Percentiles rank a stretch among this genome's conserved stretches.
phyloP scores from a whole-genome alignment of 2,888 invertebrate species.

The Cyclophora punctaria region DNA sequence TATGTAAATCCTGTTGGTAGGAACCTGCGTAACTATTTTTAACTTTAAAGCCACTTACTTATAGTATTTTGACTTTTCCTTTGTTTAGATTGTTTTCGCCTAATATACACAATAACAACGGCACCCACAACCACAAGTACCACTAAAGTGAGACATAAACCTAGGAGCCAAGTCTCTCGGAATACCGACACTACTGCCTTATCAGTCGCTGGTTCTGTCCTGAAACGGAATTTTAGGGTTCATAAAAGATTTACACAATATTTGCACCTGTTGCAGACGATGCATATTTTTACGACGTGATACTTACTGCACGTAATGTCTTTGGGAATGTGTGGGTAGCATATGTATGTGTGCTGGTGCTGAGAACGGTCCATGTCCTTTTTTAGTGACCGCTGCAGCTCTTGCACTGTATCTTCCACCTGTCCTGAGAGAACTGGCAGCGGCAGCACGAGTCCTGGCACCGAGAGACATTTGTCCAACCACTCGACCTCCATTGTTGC shows the following conservation, averaged over 20 bases:
- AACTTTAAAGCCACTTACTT: conserved; percentile 31
- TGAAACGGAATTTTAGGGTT: conserved; percentile 39
- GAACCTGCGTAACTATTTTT: conserved; percentile 2
- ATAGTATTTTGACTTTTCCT: conserved; percentile 58
- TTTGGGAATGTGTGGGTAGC: conserved; percentile 74
- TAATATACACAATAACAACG: conserved; percentile 55
- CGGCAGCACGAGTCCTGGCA: conserved; percentile 89
- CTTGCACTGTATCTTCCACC: conserved; percentile 91
- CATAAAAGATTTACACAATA: conserved; percentile 1
- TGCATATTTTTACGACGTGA: conserved; percentile 11
- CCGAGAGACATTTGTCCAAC: conserved; percentile 90
- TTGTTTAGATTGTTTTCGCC: conserved; percentile 54
- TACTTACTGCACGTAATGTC: conserved; percentile 67
- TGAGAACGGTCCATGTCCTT: conserved; percentile 93
- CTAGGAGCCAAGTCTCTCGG: conserved; percentile 69
- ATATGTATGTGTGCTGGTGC: conserved; percentile 83
- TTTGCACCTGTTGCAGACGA: conserved; percentile 1
- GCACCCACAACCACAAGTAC: conserved; percentile 53
- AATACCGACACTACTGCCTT: conserved; percentile 66
- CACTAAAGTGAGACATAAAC: conserved; percentile 57
- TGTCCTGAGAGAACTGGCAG: conserved; percentile 89
- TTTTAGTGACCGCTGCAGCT: conserved; percentile 90
- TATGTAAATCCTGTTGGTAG: too few species aligned
- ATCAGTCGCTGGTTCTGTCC: conserved; percentile 67
- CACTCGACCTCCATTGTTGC: conserved; percentile 51